Percentiles rank a stretch among this genome's conserved stretches.
Evolutionary conservation across 1,140 invertebrate genomes (phyloP).

Genomic region (Mizuhopecten yessoensis): DNA sequence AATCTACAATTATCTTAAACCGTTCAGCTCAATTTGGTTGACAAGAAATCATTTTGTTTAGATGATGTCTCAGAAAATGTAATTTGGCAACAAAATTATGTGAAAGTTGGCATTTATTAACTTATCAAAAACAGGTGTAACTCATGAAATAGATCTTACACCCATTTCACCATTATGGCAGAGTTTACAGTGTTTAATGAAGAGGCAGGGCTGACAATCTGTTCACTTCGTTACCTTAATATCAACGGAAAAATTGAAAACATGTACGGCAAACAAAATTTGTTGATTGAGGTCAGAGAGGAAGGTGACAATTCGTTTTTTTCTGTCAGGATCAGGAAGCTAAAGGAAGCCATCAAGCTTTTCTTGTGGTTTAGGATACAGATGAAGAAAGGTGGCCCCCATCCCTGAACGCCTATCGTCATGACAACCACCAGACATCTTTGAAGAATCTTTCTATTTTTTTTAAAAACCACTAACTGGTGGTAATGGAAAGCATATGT

Average conservation of each 20-base stretch:
- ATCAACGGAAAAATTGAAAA: background rate
- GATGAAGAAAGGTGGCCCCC: background rate
- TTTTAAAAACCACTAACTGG: background rate
- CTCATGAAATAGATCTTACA: background rate
- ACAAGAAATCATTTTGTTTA: background rate
- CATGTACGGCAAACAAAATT: background rate
- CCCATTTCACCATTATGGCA: background rate
- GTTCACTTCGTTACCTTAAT: background rate
- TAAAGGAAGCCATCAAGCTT: background rate
- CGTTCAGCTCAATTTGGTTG: background rate
- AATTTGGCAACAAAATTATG: constrained; percentile 4
- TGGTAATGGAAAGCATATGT: background rate
- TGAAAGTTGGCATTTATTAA: constrained; percentile 11
- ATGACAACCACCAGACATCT: constrained; percentile 23
- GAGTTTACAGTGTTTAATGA: background rate
- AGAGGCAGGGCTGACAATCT: background rate
- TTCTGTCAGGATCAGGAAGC: background rate
- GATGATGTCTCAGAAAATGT: background rate
- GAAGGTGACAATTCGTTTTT: background rate
- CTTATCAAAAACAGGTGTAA: constrained; percentile 15
- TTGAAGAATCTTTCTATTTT: constrained; percentile 10
- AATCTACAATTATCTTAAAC: background rate
- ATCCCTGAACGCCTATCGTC: background rate
- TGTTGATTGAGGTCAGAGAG: background rate
- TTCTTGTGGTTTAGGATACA: background rate